phyloP scores from a whole-genome alignment of 2,888 invertebrate species.

The Thereva nobilitata region DNA sequence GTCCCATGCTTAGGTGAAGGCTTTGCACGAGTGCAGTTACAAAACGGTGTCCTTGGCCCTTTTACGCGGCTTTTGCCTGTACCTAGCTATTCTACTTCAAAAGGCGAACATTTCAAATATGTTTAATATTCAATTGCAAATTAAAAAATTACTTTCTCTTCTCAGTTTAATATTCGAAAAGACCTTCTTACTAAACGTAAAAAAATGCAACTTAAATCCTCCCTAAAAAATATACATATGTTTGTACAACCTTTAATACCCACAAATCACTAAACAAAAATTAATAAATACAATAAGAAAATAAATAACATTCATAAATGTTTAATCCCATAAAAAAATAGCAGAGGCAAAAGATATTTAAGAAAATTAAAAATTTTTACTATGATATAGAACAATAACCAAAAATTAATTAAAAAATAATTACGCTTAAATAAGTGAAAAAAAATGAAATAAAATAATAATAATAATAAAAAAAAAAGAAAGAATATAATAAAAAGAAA shows the following conservation, averaged over 20 bases:
- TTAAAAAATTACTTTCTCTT: too few species aligned
- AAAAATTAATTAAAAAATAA: conserved; percentile 25
- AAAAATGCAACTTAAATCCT: too few species aligned
- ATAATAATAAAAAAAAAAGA: conserved; percentile 10
- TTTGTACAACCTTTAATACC: background rate
- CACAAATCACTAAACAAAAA: background rate
- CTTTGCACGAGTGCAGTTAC: too few species aligned
- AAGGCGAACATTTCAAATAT: too few species aligned
- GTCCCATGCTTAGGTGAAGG: too few species aligned
- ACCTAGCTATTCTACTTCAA: too few species aligned
- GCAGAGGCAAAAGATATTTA: background rate
- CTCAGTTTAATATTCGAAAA: too few species aligned
- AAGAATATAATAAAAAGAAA: conserved; percentile 1
- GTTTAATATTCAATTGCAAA: too few species aligned
- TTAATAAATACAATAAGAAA: background rate
- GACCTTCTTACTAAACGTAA: too few species aligned
- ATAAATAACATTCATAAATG: background rate
- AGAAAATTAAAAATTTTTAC: conserved; percentile 18
- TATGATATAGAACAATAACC: conserved; percentile 27
- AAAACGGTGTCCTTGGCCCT: too few species aligned
- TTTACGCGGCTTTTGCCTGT: too few species aligned
- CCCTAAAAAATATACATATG: too few species aligned
- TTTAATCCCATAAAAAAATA: background rate
- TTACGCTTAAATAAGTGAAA: conserved; percentile 27
- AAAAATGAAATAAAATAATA: conserved; percentile 16